Base-by-base conservation (phyloP, 2,888 invertebrate genomes). In the Tigriopus californicus region DNA sequence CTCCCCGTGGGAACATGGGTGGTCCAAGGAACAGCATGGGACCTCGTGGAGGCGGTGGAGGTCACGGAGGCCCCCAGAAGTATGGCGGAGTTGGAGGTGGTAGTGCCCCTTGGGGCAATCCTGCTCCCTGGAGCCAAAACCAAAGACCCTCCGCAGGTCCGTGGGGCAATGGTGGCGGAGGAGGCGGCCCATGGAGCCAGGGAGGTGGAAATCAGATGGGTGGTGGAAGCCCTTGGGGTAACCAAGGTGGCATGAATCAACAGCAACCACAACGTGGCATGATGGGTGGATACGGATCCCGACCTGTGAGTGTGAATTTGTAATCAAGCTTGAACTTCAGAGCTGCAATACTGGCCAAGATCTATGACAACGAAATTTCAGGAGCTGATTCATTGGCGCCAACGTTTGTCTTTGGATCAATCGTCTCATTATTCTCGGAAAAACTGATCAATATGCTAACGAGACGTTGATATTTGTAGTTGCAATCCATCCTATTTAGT, bases 121-220 rank as follows among this genome's bases (percentile, higher is more conserved):
- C 52, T 25, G 52, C 52, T 25, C 47, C 47, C n/a, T 52, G 52
- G 52, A 52, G 52, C 33, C 52, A 52, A 13, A 33, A 40, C 25
- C 52, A 52, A 52, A 24, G 33, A 25, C 52, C 52, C 52, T 13
- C 15, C 10, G 33, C 20, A 52, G 25, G 25, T 4, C 15, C 52
- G 1, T 33, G 33, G 33, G 33, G 33, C 3, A 33, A 33, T 33
- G 33, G 33, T 33, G 33, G 33, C 3, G 33, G 33, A 33, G 58
- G 62, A 41, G 62, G 62, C 13, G 61, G 63, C 18, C 57, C 60
- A 22, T 60, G 61, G 20, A 54, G 48, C 24, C 52, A 52, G 4
- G 52, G 52, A 52, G 61, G 61, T 53, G 56, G 61, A 18, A 54
- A 64, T 13, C 49, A 61, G 52, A 15, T 41, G 10, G 47, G 60